Evolutionary conservation across 2,888 invertebrate genomes (phyloP), one percentile per base, ranked within the genome.

Genomic region (Gasteruption jaculator): DNA sequence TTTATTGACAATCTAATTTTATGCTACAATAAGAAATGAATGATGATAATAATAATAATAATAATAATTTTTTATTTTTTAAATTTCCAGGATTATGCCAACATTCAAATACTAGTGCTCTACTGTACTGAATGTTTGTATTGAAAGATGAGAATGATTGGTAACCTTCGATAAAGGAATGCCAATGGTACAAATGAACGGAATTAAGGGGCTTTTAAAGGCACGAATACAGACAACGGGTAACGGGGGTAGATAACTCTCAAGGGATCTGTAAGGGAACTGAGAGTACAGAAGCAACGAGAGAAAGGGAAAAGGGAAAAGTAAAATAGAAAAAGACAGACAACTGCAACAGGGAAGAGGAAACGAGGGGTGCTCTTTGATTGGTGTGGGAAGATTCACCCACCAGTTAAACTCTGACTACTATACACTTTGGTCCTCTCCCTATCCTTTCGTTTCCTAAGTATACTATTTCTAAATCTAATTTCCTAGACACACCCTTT

Each of bases 331-430:
- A 48, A 42, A 42, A 35, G 41, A 42, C 29, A 27, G 35, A 38
- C 20, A 33, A 22, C 6, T 22, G 41, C 30, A 30, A 45, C 48
- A 26, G 20, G 36, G 49, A 42, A 52, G 51, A 51, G 54, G 51
- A 51, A 53, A 40, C 52, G 54, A 58, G 54, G 62, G 61, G 60
- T 60, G 58, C 57, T 51, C 61, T 65, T 63, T 68, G 67, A 68
- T 69, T 69, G 66, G 64, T 68, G 68, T 67, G 68, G 65, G 67
- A 68, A 68, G 65, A 62, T 61, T 58, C 58, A 54, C 57, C n/a
- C 57, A 56, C 48, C 56, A 55, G 59, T 63, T 57, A 54, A 54
- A 53, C 54, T 48, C 46, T 49, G 48, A n/a, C n/a, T n/a, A n/a
- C n/a, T n/a, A n/a, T n/a, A n/a, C n/a, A n/a, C n/a, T n/a, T n/a